These are phyloP conservation scores for Danaus chrysippus DNA, from an alignment of 2,888 invertebrate genomes.

Conservation along the genomic window DNA sequence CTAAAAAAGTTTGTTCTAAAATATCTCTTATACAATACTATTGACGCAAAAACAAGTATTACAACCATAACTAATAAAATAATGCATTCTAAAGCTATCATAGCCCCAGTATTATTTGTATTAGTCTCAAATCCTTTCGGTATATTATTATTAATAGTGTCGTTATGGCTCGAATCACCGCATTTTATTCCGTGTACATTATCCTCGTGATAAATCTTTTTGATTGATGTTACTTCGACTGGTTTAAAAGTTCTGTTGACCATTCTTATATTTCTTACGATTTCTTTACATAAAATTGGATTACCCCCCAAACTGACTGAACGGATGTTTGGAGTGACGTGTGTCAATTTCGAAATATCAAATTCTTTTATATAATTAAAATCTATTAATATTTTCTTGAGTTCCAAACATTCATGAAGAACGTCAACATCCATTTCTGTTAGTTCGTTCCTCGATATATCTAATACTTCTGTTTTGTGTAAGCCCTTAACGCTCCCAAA, in stretches of 20 bases:
- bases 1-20: slow-evolving; percentile 30
- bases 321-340: slow-evolving; percentile 48
- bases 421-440: slow-evolving; percentile 52
- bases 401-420: slow-evolving; percentile 61
- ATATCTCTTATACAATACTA: slow-evolving; percentile 31
- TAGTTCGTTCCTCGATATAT: slow-evolving; percentile 61
- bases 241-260: slow-evolving; percentile 41
- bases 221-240: slow-evolving; percentile 58
- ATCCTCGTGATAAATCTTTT: slow-evolving; percentile 66
- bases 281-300: slow-evolving; percentile 60
- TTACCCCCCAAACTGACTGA: slow-evolving; percentile 65
- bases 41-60: slow-evolving; percentile 27
- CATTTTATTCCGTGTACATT: slow-evolving; percentile 69
- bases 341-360: slow-evolving; percentile 53
- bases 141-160: slow-evolving; percentile 22
- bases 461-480: slow-evolving; percentile 54
- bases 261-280: slow-evolving; percentile 49
- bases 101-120: slow-evolving; percentile 24
- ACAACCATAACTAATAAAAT: slow-evolving; percentile 39
- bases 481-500: slow-evolving; percentile 63
- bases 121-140: slow-evolving; percentile 6
- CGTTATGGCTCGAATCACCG: slow-evolving; percentile 42
- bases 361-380: slow-evolving; percentile 59
- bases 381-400: slow-evolving; percentile 58
- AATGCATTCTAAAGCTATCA: slow-evolving; percentile 38